These are phyloP conservation scores for Psettodes erumei DNA, from an alignment of 2,113 vertebrate species.

Conservation along the genomic window DNA sequence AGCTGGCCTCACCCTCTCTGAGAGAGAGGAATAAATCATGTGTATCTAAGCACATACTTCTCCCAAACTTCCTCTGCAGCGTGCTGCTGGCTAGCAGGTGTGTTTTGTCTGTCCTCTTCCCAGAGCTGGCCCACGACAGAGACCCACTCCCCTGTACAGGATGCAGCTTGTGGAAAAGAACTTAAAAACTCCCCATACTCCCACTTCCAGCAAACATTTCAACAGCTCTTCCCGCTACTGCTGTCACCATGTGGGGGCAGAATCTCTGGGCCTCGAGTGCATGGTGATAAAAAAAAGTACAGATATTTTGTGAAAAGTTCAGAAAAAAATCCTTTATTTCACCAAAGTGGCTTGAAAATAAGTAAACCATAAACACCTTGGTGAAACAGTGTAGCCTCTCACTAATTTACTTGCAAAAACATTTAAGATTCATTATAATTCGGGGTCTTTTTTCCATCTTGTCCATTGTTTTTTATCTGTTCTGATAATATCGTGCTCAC, in stretches of 20 bases:
- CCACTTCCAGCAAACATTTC: constrained; percentile 58
- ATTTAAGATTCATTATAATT: neutral
- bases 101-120: constrained; percentile 89
- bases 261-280: constrained; percentile 14
- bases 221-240: constrained; percentile 54
- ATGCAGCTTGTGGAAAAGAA: constrained; percentile 91
- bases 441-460: neutral
- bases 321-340: neutral
- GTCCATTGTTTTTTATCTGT: neutral
- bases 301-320: constrained; percentile 19
- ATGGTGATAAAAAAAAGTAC: constrained; percentile 3
- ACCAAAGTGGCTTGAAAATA: neutral
- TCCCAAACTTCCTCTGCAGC: constrained; percentile 89
- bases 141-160: constrained; percentile 87
- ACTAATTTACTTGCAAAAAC: neutral
- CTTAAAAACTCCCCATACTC: constrained; percentile 55
- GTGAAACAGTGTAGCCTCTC: neutral
- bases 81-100: constrained; percentile 92
- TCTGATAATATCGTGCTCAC: neutral
- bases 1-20: constrained; percentile 82
- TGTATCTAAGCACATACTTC: constrained; percentile 90
- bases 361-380: neutral
- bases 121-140: constrained; percentile 89
- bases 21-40: constrained; percentile 85
- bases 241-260: constrained; percentile 48